Evolutionary conservation across 2,797 vertebrate genomes (phyloP), one percentile per base, ranked within the genome.

Genomic region (Philypnodon macrostomus): DNA sequence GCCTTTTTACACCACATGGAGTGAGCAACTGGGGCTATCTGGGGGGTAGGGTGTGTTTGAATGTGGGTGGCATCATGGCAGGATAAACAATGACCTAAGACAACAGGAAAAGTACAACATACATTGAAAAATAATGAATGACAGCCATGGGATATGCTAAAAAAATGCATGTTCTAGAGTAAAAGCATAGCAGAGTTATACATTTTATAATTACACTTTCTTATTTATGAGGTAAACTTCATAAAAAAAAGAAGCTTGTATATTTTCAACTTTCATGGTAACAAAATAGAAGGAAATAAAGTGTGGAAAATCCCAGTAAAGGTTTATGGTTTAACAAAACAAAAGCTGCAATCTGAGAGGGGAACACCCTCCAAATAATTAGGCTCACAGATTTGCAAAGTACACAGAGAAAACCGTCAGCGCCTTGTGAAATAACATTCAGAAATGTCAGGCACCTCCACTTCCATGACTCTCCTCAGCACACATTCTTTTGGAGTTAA

Each of bases 21-120:
- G 27, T 7, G 2, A 58, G 24, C 47, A 62, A 49, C 70, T 67
- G 57, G 48, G 48, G 23, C 31, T 26, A 2, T 44, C 50, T 53
- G 53, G 48, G 35, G 18, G 52, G 24, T 4, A 33, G 50, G 59
- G 48, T 12, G 42, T 31, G 44, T 54, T n/a, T 52, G 63, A 32
- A 60, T 67, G 65, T 47, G 62, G 47, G 67, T 63, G 74, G 71
- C 52, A 59, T 77, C 66, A 53, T 29, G 19, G 13, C 4, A 7
- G 48, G 44, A 55, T 48, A 48, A 10, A 29, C 23, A 15, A 38
- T 5, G 15, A 13, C 19, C 24, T 39, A 0, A 23, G 2, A 52
- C 41, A 42, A 26, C 10, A 0, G 24, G 5, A 40, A 33, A 29
- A 1, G 1, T 10, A 12, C 15, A 5, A 4, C 5, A n/a, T 5